Evolutionary conservation across 2,888 invertebrate species (phyloP), one percentile per base, ranked within the genome.

Genomic region (Macaria notata): DNA sequence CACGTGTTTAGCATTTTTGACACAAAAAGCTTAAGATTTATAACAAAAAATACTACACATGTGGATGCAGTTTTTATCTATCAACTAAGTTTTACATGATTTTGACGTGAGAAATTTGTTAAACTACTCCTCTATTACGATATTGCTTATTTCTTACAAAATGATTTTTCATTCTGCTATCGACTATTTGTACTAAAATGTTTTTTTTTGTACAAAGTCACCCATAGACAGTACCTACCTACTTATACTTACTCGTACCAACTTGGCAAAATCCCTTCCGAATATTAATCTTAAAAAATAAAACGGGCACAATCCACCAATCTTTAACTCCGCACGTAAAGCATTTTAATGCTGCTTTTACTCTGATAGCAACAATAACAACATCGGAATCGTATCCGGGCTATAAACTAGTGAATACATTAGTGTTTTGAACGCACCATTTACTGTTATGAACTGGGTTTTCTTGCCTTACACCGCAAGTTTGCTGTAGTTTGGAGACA

Each of bases 351-450:
- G 36, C 43, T 44, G 31, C 48, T 46, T 29, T 49, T 54, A 61
- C 68, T 64, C 69, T 64, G 62, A 64, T 62, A 54, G 57, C 54
- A 65, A 58, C 69, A 69, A 65, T 70, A 72, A 67, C 59, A 70
- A 67, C 75, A 71, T 66, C 66, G 70, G 71, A 72, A 75, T 78
- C 69, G 72, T 76, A 76, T 74, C 71, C 79, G 73, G 68, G 59
- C 78, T 71, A 83, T 85, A 81, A 85, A 83, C 56, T 73, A 74
- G 72, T 76, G 78, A 80, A 84, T 84, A 74, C 74, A 79, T 78
- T 76, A 77, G 73, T 78, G 78, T 72, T 71, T 73, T 72, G 75
- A 77, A 76, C 79, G 84, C 77, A 71, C 82, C 84, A 84, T 86
- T 87, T 81, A 76, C 71, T 77, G 69, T 81, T 81, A 84, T 77